A percentile compares a stretch with the other conserved stretches of the same genome.
Evolutionary conservation across 1,140 invertebrate genomes (phyloP).

Genomic region (Lepidurus packardi): DNA sequence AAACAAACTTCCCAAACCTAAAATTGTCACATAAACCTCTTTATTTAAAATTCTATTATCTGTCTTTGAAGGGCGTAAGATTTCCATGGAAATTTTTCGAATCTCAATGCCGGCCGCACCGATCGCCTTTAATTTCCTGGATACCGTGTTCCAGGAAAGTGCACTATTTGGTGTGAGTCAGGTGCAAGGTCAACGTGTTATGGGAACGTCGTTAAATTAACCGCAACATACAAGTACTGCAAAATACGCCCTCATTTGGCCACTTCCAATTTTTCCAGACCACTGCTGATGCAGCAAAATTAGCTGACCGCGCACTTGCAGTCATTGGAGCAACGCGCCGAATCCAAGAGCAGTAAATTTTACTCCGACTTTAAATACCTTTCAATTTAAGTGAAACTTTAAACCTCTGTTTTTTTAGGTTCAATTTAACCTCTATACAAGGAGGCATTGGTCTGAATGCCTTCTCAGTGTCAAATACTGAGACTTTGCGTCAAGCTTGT

Average conservation of each 20-base stretch:
- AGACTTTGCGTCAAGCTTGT: background rate
- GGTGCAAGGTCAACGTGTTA: background rate
- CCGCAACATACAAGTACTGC: slow-evolving; percentile 25
- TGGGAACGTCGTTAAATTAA: slow-evolving; percentile 20
- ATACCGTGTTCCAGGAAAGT: background rate
- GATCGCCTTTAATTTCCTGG: background rate
- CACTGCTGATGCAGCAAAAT: slow-evolving; percentile 11
- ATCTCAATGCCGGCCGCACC: background rate
- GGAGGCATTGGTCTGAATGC: background rate
- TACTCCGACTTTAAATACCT: slow-evolving; percentile 47
- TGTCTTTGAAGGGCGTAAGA: background rate
- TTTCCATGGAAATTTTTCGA: background rate
- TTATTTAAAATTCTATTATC: background rate
- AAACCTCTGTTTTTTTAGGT: background rate
- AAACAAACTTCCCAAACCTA: background rate
- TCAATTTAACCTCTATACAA: slow-evolving; percentile 21
- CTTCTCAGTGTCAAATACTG: slow-evolving; percentile 7
- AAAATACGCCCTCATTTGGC: slow-evolving; percentile 32
- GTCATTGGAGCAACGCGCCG: slow-evolving; percentile 34
- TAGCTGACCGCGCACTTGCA: slow-evolving; percentile 27
- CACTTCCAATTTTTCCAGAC: slow-evolving; percentile 33
- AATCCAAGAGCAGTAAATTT: slow-evolving; percentile 28
- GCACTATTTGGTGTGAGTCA: slow-evolving; percentile 30
- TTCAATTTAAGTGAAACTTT: background rate
- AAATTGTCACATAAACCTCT: background rate